Evolutionary conservation across 1,140 invertebrate species (phyloP).

Genomic region (Adoxophyes honmai): DNA sequence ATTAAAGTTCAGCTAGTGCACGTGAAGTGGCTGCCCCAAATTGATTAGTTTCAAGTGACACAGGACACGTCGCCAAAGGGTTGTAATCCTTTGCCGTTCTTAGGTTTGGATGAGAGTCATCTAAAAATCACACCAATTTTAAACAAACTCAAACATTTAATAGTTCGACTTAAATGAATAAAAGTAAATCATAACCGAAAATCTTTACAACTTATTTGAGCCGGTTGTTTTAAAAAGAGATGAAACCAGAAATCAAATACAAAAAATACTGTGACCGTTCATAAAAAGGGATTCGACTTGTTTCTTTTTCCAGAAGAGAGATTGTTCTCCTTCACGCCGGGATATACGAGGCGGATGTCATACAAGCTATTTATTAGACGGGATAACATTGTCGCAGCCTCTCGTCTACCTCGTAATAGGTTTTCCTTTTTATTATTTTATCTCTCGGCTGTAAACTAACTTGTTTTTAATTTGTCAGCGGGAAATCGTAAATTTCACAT

Average conservation of each 20-base stretch:
- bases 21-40: slow-evolving; percentile 18
- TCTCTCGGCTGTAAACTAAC: slow-evolving; percentile 60
- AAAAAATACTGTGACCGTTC: slow-evolving; percentile 46
- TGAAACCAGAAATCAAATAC: slow-evolving; percentile 43
- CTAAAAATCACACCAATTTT: too few relatives aligned
- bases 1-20: slow-evolving; percentile 25
- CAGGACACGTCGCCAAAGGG: not conserved
- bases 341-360: slow-evolving; percentile 57
- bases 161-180: too few relatives aligned
- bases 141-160: too few relatives aligned
- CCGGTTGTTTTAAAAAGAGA: slow-evolving; percentile 46
- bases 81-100: too few relatives aligned
- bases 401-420: slow-evolving; percentile 50
- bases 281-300: slow-evolving; percentile 66
- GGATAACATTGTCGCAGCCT: slow-evolving; percentile 67
- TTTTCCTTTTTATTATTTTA: slow-evolving; percentile 62
- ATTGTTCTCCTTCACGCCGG: slow-evolving; percentile 64
- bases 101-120: too few relatives aligned
- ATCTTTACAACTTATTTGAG: too few relatives aligned
- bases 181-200: too few relatives aligned
- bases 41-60: slow-evolving; percentile 27
- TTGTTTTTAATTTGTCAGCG: slow-evolving; percentile 70
- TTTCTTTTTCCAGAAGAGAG: slow-evolving; percentile 55
- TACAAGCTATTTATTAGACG: slow-evolving; percentile 69
- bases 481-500: slow-evolving; percentile 55